These are phyloP conservation scores for Acyrthosiphon pisum DNA, from an alignment of 1,140 invertebrate species.

Conservation along the genomic window DNA sequence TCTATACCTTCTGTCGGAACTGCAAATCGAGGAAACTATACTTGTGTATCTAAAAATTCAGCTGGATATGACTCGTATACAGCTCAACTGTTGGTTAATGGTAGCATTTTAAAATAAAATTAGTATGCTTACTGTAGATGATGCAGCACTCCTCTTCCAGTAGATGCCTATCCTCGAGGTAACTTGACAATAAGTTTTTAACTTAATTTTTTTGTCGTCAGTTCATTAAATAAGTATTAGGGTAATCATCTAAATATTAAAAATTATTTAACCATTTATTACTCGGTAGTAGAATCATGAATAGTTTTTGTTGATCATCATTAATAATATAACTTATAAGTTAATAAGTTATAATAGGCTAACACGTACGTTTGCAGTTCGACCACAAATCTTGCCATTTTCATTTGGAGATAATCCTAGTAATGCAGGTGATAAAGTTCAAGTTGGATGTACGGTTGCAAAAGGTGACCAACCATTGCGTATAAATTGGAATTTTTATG, in stretches of 20 bases:
- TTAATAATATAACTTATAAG: slow-evolving; percentile 47
- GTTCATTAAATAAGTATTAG: neutral
- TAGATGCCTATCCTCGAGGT: neutral
- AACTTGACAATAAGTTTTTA: neutral
- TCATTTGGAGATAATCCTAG: slow-evolving; percentile 69
- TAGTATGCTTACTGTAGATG: neutral
- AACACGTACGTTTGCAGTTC: slow-evolving; percentile 65
- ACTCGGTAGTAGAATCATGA: neutral
- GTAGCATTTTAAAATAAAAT: slow-evolving; percentile 55
- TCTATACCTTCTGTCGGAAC: slow-evolving; percentile 66
- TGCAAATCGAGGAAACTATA: slow-evolving; percentile 78
- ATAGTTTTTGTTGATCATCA: neutral
- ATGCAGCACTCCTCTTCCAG: slow-evolving; percentile 19
- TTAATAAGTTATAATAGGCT: neutral
- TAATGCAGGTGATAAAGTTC: slow-evolving; percentile 72
- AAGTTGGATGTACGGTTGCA: slow-evolving; percentile 69
- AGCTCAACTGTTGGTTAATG: slow-evolving; percentile 63
- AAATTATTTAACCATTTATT: neutral
- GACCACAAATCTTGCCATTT: slow-evolving; percentile 70
- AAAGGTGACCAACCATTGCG: slow-evolving; percentile 75
- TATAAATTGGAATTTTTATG: slow-evolving; percentile 75
- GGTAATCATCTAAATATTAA: neutral
- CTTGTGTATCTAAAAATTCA: slow-evolving; percentile 73
- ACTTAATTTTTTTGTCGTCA: slow-evolving; percentile 52
- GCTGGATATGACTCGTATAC: slow-evolving; percentile 65